Base-by-base conservation (phyloP, 2,113 vertebrate genomes). In the Bos indicus region DNA sequence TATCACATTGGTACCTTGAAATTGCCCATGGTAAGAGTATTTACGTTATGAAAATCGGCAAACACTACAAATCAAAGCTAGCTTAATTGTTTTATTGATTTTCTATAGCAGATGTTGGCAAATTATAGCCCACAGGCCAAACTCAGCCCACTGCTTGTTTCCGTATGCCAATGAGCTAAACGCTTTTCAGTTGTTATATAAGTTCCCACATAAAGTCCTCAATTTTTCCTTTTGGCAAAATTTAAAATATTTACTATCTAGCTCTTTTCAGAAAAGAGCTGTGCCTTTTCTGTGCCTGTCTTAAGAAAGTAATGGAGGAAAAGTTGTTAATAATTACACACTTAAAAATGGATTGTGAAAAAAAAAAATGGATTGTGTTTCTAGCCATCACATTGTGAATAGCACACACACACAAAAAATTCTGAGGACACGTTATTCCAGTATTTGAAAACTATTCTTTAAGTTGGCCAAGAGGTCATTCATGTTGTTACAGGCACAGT, bases 381-480 rank as follows among this genome's bases (percentile, higher is more conserved):
- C 28, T 28, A 80, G 57, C 52, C 57, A 87, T 82, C 81, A 71
- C 57, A 77, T 10, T 81, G 36, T 62, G 36, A 91, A 48, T 21
- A 74, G 46, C 46, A 88, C 33, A 64, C 30, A 74, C 26, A 90
- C 1, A 14, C 6, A 87, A 12, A 13, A 40, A 80, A 36, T 16
- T 51, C 54, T 52, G 21, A 90, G 16, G 48, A 89, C 74, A 52
- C 6, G 4, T 54, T 77, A 33, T 94, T 74, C 88, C 28, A 52
- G 67, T 71, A 67, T 90, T 71, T 60, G n/a, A 86, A 80, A 93
- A 90, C 57, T n/a, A n/a, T 80, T 71, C n/a, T 74, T 74, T 86
- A 60, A n/a, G 33, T 89, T 9, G 6, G 9, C 8, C 25, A 81
- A 83, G 46, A 51, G 60, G 43, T 46, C 64, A 62, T 17, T 91